Evolutionary conservation across 2,113 vertebrate species (phyloP).

Genomic region (Neodon shergylaensis): DNA sequence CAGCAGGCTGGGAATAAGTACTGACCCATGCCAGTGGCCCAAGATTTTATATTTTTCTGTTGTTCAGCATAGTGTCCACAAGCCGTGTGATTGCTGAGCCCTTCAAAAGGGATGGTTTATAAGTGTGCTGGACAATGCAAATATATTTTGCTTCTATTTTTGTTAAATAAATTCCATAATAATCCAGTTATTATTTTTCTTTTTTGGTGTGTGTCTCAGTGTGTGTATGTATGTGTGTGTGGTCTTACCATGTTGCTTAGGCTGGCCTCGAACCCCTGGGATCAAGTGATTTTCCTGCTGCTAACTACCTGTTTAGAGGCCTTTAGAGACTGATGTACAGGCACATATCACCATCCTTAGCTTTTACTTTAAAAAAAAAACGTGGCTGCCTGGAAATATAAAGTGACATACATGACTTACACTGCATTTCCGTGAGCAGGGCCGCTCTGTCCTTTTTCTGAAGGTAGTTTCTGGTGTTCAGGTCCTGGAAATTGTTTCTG

Average conservation of each 20-base stretch:
- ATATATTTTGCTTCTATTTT: constrained; percentile 10
- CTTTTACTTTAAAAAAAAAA: neutral
- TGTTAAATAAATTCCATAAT: constrained; percentile 19
- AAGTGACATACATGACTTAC: neutral
- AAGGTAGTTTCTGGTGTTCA: constrained; percentile 35
- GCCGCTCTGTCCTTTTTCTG: neutral
- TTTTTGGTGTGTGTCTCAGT: neutral
- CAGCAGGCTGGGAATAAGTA: neutral
- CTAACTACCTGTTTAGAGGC: neutral
- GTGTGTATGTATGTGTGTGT: neutral
- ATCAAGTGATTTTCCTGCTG: neutral
- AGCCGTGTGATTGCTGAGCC: neutral
- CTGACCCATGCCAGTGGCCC: neutral
- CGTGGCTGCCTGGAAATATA: constrained; percentile 2
- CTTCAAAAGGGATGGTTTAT: neutral
- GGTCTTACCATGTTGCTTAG: neutral
- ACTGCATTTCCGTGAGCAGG: constrained; percentile 9
- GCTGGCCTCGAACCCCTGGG: neutral
- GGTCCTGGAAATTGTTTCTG: constrained; percentile 67
- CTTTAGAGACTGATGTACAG: too few relatives aligned
- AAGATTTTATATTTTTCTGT: neutral
- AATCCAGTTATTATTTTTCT: neutral
- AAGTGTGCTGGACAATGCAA: neutral
- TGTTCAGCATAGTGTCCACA: neutral
- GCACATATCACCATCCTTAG: neutral